Conservation (phyloP, 2,888 invertebrate species). For the Drosophila macrospina region DNA sequence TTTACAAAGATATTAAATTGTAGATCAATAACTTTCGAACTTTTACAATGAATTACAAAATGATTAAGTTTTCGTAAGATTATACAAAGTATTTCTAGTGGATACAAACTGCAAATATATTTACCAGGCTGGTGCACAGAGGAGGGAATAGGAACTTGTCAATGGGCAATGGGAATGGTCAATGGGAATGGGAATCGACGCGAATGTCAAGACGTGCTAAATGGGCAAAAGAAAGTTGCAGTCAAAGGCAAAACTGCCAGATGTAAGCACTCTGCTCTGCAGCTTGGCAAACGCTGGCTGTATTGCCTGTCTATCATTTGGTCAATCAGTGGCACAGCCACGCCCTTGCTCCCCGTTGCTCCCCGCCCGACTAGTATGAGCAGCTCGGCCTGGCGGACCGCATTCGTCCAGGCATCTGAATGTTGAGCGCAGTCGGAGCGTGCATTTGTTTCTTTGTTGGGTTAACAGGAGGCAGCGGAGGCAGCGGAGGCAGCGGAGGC, state of each 20-base stretch:
- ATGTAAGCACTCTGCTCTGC: constrained; percentile 49
- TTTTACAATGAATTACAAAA: too few species aligned
- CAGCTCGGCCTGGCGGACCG: constrained; percentile 8
- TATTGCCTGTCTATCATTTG: constrained; percentile 70
- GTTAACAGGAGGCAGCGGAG: neutral
- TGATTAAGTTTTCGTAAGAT: too few species aligned
- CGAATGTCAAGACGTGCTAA: constrained; percentile 67
- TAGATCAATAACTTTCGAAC: too few species aligned
- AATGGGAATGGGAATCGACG: constrained; percentile 33
- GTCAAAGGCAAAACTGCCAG: constrained; percentile 68
- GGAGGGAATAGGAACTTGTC: neutral
- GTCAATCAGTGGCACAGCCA: constrained; percentile 65
- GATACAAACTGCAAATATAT: constrained; percentile 57
- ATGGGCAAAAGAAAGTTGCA: constrained; percentile 71
- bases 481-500: neutral
- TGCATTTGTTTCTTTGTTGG: constrained; percentile 54
- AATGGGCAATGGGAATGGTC: constrained; percentile 5
- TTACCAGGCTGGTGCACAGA: constrained; percentile 32
- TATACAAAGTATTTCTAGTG: constrained; percentile 18
- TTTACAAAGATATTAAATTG: too few species aligned
- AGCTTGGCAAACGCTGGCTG: constrained; percentile 24
- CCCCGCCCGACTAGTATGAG: neutral
- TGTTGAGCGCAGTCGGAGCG: constrained; percentile 60
- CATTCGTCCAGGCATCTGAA: constrained; percentile 55
- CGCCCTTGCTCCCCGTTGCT: constrained; percentile 5